A percentile compares a stretch with the other conserved stretches of the same genome.
These are phyloP conservation scores for Electrona antarctica DNA, from an alignment of 2,113 vertebrate genomes.

Conservation along the genomic window DNA sequence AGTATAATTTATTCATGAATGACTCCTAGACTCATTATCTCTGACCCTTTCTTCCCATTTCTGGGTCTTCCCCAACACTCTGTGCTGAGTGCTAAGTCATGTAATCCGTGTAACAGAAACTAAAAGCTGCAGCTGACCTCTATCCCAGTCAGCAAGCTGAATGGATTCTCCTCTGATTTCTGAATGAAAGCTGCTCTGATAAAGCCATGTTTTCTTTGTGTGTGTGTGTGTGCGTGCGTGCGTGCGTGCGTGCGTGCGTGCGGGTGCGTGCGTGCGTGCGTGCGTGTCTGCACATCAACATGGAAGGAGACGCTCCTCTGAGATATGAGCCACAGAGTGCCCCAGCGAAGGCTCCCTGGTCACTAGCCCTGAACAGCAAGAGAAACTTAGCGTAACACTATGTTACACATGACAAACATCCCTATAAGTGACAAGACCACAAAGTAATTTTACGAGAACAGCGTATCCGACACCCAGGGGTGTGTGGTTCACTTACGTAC, in stretches of 20 bases:
- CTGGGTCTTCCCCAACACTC: conserved; percentile 6
- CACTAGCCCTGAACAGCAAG: no score
- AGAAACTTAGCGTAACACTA: neutral
- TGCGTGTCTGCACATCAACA: neutral
- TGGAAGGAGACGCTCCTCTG: neutral
- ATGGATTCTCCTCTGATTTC: conserved; percentile 21
- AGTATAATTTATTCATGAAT: conserved; percentile 18
- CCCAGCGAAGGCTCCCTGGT: no score
- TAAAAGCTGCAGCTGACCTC: conserved; percentile 28
- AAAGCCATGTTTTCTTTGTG: conserved; percentile 5
- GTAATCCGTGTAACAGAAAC: conserved; percentile 23
- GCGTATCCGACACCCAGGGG: neutral
- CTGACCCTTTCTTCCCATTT: neutral
- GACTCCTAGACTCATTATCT: neutral
- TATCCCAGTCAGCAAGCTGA: conserved; percentile 20
- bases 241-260: neutral
- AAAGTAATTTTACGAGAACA: neutral
- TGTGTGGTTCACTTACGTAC: neutral
- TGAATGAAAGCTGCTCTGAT: conserved; percentile 30
- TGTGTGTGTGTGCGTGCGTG: neutral
- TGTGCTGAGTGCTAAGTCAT: conserved; percentile 7
- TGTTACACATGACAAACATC: neutral
- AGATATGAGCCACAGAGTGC: no score
- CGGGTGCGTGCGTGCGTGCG: no score
- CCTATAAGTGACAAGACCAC: neutral